These are phyloP conservation scores for Whitmania pigra DNA, from an alignment of 1,140 invertebrate species.

Conservation along the genomic window DNA sequence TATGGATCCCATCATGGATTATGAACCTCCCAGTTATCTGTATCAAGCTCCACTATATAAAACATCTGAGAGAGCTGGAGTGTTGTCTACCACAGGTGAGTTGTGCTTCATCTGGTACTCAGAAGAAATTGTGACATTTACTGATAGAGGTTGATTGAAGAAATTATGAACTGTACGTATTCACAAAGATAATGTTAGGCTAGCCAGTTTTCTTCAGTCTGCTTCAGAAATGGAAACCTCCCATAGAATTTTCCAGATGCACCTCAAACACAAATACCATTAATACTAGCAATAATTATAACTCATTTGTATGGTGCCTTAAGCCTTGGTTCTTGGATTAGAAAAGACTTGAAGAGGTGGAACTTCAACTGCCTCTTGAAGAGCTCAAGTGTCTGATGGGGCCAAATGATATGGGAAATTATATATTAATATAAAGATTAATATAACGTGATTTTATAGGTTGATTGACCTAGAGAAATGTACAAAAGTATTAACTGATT, in stretches of 20 bases:
- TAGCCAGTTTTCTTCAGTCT: background rate
- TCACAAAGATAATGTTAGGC: background rate
- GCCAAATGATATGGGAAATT: no score
- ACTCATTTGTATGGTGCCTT: no score
- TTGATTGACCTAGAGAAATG: background rate
- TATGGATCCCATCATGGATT: slow-evolving; percentile 54
- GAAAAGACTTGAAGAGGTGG: no score
- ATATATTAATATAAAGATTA: no score
- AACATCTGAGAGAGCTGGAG: slow-evolving; percentile 66
- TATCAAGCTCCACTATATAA: slow-evolving; percentile 71
- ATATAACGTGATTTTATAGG: background rate
- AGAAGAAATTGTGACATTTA: background rate
- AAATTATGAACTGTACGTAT: background rate
- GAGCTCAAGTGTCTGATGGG: no score
- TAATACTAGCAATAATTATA: no score
- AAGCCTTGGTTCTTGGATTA: no score
- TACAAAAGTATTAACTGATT: slow-evolving; percentile 1
- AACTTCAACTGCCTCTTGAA: no score
- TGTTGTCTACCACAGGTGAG: slow-evolving; percentile 67
- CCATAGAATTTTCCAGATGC: background rate
- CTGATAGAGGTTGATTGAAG: background rate
- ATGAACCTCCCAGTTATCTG: slow-evolving; percentile 50
- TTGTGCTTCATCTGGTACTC: slow-evolving; percentile 73
- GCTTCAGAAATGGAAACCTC: background rate
- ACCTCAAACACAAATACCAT: background rate